A percentile compares a stretch with the other conserved stretches of the same genome.
Conservation (phyloP, 2,888 invertebrate species). For the Tetragonula carbonaria region DNA sequence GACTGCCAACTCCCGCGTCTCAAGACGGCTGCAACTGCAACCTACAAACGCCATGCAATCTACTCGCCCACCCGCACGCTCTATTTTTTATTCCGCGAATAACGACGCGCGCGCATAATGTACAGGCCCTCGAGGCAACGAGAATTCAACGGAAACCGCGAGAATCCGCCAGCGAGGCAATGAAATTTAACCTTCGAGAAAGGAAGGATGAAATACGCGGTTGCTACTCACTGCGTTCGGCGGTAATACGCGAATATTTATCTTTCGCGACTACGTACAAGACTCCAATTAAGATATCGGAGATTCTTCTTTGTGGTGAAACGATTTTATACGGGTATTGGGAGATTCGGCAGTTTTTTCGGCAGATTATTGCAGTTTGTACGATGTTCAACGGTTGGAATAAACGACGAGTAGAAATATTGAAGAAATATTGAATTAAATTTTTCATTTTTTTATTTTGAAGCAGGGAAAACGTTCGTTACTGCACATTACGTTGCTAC, state of each 20-base stretch:
- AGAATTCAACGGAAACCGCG: slow-evolving; percentile 20
- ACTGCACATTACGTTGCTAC: neutral
- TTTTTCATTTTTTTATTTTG: too few species aligned
- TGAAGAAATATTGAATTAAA: neutral
- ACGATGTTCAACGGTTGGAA: neutral
- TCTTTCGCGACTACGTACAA: neutral
- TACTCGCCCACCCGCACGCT: slow-evolving; percentile 2
- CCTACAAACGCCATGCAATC: slow-evolving; percentile 27
- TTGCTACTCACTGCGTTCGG: neutral
- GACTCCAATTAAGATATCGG: too few species aligned
- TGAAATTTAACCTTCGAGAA: slow-evolving; percentile 32
- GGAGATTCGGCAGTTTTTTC: neutral
- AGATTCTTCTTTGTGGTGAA: neutral
- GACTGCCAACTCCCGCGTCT: slow-evolving; percentile 16
- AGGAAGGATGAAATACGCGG: neutral
- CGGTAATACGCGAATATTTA: neutral
- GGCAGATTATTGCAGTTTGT: neutral
- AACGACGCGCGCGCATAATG: slow-evolving; percentile 33
- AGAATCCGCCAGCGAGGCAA: slow-evolving; percentile 6
- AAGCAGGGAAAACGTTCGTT: neutral
- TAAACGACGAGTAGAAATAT: neutral
- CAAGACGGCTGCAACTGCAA: slow-evolving; percentile 25
- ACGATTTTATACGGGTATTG: neutral
- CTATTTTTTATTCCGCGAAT: slow-evolving; percentile 30
- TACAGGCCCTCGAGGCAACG: slow-evolving; percentile 4